phyloP scores from a whole-genome alignment of 2,888 invertebrate species.

The Orthosia incerta region DNA sequence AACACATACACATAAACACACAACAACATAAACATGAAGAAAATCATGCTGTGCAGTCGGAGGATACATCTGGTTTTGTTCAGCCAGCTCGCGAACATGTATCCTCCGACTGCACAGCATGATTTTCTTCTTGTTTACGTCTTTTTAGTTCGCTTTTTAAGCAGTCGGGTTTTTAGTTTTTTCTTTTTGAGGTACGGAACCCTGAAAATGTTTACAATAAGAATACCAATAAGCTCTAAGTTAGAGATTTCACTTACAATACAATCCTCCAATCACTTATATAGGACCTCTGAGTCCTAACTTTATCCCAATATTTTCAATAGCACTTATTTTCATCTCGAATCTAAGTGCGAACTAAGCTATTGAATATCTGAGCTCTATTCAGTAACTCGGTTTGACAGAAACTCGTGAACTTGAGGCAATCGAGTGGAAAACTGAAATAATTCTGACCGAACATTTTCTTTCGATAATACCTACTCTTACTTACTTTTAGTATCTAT shows the following conservation, averaged over 20 bases:
- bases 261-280: constrained; percentile 3
- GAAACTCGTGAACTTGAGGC: constrained; percentile 40
- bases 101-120: too few relatives aligned
- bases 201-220: neutral
- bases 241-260: neutral
- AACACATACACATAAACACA: too few relatives aligned
- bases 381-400: constrained; percentile 46
- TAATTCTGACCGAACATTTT: constrained; percentile 43
- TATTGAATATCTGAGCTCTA: constrained; percentile 37
- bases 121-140: too few relatives aligned
- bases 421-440: constrained; percentile 59
- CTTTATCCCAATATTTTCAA: constrained; percentile 24
- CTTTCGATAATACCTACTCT: constrained; percentile 24
- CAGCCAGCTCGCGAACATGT: too few relatives aligned
- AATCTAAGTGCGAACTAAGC: constrained; percentile 28
- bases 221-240: neutral
- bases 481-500: constrained; percentile 22
- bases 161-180: too few relatives aligned
- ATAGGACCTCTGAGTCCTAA: neutral
- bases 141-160: too few relatives aligned
- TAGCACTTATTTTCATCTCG: constrained; percentile 20
- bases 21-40: too few relatives aligned
- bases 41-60: too few relatives aligned
- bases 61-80: too few relatives aligned
- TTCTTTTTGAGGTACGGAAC: too few relatives aligned